These are phyloP conservation scores for Parus major DNA, from an alignment of 2,113 vertebrate genomes.

Conservation along the genomic window DNA sequence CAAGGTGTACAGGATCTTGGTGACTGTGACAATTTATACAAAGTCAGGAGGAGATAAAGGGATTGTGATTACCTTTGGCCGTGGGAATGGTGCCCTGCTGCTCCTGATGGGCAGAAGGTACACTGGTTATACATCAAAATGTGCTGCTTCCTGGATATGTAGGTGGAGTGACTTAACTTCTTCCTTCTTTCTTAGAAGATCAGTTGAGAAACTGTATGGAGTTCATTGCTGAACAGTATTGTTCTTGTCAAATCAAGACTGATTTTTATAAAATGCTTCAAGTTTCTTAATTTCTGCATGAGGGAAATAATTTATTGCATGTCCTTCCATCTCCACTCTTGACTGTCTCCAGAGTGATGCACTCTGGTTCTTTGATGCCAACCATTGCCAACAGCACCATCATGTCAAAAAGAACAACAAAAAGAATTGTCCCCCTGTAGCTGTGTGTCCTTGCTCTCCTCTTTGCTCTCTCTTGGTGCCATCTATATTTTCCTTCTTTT, in stretches of 20 bases:
- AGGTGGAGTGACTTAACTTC: neutral
- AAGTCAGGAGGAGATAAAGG: neutral
- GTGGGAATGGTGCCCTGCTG: neutral
- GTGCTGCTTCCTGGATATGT: neutral
- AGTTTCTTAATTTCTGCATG: neutral
- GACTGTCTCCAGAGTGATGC: neutral
- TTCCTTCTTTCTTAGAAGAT: neutral
- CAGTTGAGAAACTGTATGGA: neutral
- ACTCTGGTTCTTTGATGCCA: neutral
- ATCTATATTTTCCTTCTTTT: neutral
- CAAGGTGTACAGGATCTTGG: neutral
- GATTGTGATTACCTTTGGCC: neutral
- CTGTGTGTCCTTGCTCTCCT: neutral
- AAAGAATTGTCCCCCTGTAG: accelerated
- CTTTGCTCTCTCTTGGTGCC: neutral
- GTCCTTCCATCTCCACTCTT: accelerated
- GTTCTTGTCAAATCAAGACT: neutral
- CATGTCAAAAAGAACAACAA: neutral
- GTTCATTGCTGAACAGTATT: neutral
- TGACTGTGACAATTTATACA: neutral
- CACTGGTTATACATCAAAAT: neutral
- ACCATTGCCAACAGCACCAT: neutral
- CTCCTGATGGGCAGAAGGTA: neutral
- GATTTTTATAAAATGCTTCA: neutral
- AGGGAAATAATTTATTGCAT: neutral